Evolutionary conservation across 37 sponge, comb jelly and placozoan species (phyloP), one percentile per base, ranked within the genome.

Genomic region (Oscarella lobularis): DNA sequence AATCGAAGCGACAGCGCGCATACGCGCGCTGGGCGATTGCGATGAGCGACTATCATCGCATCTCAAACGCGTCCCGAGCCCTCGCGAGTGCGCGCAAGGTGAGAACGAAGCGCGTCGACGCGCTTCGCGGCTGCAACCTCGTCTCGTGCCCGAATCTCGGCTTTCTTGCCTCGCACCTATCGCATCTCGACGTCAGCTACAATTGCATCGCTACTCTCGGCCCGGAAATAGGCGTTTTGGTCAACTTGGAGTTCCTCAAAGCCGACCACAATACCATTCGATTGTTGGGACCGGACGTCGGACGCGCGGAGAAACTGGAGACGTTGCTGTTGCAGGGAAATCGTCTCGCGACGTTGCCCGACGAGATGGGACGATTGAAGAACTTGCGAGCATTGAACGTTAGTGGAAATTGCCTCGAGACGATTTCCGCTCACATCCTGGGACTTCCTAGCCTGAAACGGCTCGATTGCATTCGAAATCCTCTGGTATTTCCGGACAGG

Each of bases 111-210:
- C n/a, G n/a, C n/a, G n/a, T n/a, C n/a, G n/a, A n/a, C n/a, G n/a
- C n/a, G n/a, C n/a, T n/a, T n/a, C n/a, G n/a, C n/a, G n/a, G n/a
- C n/a, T n/a, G n/a, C n/a, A n/a, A n/a, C n/a, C n/a, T n/a, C n/a
- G n/a, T n/a, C n/a, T n/a, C n/a, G n/a, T n/a, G n/a, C n/a, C n/a
- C n/a, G n/a, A n/a, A n/a, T n/a, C n/a, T n/a, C n/a, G n/a, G n/a
- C n/a, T n/a, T n/a, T n/a, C n/a, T n/a, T n/a, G n/a, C n/a, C n/a
- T n/a, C n/a, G n/a, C n/a, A n/a, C n/a, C n/a, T n/a, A n/a, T n/a
- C n/a, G n/a, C n/a, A n/a, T 48, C 60, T 48, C 60, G 60, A 48
- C 60, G 60, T 48, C 60, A 48, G 60, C 60, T 20, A 48, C 60
- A 48, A 48, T 20, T 48, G 14, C 20, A 9, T 48, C 60, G 20